Evolutionary conservation across 1,140 invertebrate species (phyloP).

Genomic region (Calephelis nemesis): DNA sequence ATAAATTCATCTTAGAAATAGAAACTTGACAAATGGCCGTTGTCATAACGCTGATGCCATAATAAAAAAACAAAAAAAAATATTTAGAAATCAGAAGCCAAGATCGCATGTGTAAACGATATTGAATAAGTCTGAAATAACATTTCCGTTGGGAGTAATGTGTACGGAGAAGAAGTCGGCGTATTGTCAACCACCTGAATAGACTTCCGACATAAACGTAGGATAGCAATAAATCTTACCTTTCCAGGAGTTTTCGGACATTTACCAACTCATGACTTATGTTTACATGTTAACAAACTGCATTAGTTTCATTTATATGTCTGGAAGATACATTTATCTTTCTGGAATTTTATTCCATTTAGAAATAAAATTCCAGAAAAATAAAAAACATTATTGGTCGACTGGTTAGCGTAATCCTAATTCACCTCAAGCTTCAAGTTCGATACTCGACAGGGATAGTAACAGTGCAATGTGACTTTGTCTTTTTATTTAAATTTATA

Average conservation of each 20-base stretch:
- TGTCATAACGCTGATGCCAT: too few relatives aligned
- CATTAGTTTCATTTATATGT: slow-evolving; percentile 1
- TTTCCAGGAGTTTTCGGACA: slow-evolving; percentile 9
- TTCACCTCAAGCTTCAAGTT: too few relatives aligned
- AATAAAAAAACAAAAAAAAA: too few relatives aligned
- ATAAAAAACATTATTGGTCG: too few relatives aligned
- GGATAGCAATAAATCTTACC: slow-evolving; percentile 21
- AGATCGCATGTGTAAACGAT: too few relatives aligned
- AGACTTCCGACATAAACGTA: slow-evolving; percentile 27
- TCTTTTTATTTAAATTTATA: too few relatives aligned
- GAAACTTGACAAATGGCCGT: too few relatives aligned
- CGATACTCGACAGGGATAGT: background rate
- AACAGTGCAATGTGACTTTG: background rate
- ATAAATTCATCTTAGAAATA: too few relatives aligned
- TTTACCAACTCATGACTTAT: slow-evolving; percentile 10
- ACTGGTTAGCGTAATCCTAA: too few relatives aligned
- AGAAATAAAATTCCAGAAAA: background rate
- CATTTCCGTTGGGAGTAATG: slow-evolving; percentile 24
- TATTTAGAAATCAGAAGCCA: too few relatives aligned
- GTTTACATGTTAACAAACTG: slow-evolving; percentile 8
- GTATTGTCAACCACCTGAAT: slow-evolving; percentile 30
- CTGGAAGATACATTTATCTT: background rate
- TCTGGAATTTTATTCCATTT: too few relatives aligned
- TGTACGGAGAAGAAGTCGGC: slow-evolving; percentile 21
- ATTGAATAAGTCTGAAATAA: slow-evolving; percentile 12